These are phyloP conservation scores for Dicaeum eximium DNA, from an alignment of 2,113 vertebrate genomes.

Conservation along the genomic window DNA sequence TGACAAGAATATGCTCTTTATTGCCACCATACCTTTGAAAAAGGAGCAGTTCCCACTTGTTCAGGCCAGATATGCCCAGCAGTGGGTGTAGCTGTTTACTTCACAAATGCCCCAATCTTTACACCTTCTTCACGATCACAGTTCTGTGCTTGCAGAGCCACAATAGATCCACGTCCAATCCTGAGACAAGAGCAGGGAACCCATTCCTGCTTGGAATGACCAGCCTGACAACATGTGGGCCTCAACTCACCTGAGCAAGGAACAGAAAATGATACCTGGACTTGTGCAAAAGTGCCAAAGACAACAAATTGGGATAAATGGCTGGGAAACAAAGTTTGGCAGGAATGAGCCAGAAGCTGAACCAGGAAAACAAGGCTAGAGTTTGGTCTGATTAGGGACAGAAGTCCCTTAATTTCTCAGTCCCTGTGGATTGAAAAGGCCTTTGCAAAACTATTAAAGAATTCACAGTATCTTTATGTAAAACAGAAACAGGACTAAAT, in stretches of 20 bases:
- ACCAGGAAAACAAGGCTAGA: background rate
- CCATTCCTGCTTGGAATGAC: background rate
- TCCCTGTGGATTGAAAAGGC: background rate
- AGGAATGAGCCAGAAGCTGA: background rate
- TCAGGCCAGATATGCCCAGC: background rate
- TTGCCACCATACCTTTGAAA: background rate
- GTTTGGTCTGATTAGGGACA: background rate
- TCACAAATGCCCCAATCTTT: background rate
- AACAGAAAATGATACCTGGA: background rate
- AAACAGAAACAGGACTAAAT: background rate
- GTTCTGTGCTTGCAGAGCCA: background rate
- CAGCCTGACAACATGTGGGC: too few species aligned
- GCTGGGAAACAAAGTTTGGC: fast-evolving
- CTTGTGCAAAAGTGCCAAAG: background rate
- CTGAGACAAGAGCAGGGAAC: background rate
- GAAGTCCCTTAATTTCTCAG: background rate
- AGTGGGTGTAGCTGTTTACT: background rate
- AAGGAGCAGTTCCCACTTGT: background rate
- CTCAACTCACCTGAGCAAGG: background rate
- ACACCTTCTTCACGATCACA: background rate
- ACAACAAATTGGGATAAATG: fast-evolving
- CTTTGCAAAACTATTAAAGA: background rate
- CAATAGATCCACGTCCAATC: fast-evolving
- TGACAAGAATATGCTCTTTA: background rate
- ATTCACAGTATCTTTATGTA: background rate